These are phyloP conservation scores for Cydia fagiglandana DNA, from an alignment of 1,140 invertebrate genomes.

Conservation along the genomic window DNA sequence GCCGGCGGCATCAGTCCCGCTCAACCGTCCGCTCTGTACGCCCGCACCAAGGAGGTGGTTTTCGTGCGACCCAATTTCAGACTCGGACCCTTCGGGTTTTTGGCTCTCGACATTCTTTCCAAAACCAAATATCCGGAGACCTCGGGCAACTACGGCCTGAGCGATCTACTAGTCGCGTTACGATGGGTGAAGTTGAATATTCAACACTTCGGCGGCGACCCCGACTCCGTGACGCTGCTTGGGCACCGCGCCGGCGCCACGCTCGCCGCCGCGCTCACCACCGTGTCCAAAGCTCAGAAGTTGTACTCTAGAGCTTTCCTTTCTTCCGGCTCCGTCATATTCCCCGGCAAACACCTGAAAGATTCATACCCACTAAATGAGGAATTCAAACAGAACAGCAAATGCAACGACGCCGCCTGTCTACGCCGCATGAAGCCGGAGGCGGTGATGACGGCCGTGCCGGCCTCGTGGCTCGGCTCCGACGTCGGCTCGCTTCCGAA, in stretches of 20 bases:
- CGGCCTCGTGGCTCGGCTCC: slow-evolving; percentile 82
- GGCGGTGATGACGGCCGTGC: slow-evolving; percentile 83
- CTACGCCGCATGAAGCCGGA: slow-evolving; percentile 81
- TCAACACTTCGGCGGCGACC: slow-evolving; percentile 90
- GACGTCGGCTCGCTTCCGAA: slow-evolving; percentile 81
- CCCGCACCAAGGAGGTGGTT: slow-evolving; percentile 87
- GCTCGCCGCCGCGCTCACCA: slow-evolving; percentile 84
- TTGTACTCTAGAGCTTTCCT: slow-evolving; percentile 87
- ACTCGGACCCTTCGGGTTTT: slow-evolving; percentile 88
- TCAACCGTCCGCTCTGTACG: slow-evolving; percentile 83
- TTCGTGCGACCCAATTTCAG: slow-evolving; percentile 91
- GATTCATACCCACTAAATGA: slow-evolving; percentile 82
- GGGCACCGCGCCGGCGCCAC: slow-evolving; percentile 90
- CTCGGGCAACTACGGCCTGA: slow-evolving; percentile 93
- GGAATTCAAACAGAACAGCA: slow-evolving; percentile 80
- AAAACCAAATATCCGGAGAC: slow-evolving; percentile 84
- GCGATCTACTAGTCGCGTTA: slow-evolving; percentile 88
- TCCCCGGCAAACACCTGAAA: slow-evolving; percentile 81
- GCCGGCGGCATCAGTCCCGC: slow-evolving; percentile 86
- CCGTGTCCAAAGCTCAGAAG: slow-evolving; percentile 76
- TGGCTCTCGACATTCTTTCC: slow-evolving; percentile 85
- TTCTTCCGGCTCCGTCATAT: slow-evolving; percentile 85
- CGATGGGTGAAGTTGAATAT: slow-evolving; percentile 91
- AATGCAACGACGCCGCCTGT: slow-evolving; percentile 80
- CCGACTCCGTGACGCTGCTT: slow-evolving; percentile 86